Evolutionary conservation across 2,797 vertebrate species (phyloP).

Genomic region (Acipenser ruthenus): DNA sequence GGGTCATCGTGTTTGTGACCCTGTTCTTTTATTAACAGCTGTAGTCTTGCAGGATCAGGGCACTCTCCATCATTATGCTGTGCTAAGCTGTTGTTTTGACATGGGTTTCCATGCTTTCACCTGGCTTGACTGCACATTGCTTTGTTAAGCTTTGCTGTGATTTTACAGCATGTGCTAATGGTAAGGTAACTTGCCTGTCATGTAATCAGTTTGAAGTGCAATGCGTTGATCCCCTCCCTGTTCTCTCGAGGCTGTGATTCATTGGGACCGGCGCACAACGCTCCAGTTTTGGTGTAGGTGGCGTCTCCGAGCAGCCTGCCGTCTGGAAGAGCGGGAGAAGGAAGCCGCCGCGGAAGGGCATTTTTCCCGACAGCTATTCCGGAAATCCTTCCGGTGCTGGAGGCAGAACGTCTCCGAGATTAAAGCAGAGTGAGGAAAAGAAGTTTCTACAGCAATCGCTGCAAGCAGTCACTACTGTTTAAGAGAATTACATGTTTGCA

Average conservation of each 20-base stretch:
- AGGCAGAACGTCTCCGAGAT: slow-evolving; percentile 32
- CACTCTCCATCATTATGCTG: neutral
- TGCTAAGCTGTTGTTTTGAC: too few relatives aligned
- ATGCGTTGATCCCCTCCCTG: neutral
- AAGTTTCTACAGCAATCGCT: too few relatives aligned
- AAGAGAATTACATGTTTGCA: neutral
- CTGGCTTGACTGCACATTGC: too few relatives aligned
- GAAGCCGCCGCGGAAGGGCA: slow-evolving; percentile 39
- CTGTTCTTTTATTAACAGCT: neutral
- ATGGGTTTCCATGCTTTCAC: too few relatives aligned
- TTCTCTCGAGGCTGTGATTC: slow-evolving; percentile 62
- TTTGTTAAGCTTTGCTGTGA: too few relatives aligned
- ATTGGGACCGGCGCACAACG: slow-evolving; percentile 49
- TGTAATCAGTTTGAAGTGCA: too few relatives aligned
- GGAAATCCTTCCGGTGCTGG: slow-evolving; percentile 45
- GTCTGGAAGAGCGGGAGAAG: slow-evolving; percentile 40
- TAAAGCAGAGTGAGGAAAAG: slow-evolving; percentile 16
- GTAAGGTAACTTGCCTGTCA: too few relatives aligned
- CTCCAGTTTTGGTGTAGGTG: slow-evolving; percentile 59
- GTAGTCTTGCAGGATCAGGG: neutral
- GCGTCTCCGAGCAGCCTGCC: slow-evolving; percentile 35
- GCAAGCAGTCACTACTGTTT: neutral
- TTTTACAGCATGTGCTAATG: too few relatives aligned
- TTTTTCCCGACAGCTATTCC: slow-evolving; percentile 24
- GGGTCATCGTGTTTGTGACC: neutral